A percentile compares a stretch with the other conserved stretches of the same genome.
phyloP scores from a whole-genome alignment of 2,888 invertebrate species.

The Scrobipalpa costella region DNA sequence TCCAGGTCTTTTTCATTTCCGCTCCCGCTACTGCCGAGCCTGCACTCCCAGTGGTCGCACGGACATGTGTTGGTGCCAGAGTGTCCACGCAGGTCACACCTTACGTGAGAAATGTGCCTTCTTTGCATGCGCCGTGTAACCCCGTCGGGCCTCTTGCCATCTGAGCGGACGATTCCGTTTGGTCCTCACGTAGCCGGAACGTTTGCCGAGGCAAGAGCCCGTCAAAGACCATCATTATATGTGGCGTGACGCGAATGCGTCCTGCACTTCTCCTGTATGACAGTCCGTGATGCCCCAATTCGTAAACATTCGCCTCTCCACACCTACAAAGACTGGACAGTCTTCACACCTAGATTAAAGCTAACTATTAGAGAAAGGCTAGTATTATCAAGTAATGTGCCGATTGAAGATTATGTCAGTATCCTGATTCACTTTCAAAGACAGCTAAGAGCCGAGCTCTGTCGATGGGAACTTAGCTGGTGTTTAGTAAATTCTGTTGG shows the following conservation, averaged over 20 bases:
- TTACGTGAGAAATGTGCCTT: background rate
- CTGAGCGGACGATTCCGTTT: background rate
- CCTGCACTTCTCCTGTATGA: background rate
- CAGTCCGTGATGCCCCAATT: background rate
- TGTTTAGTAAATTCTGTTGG: too few relatives aligned
- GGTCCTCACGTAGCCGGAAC: background rate
- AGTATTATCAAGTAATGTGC: background rate
- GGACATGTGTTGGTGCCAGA: background rate
- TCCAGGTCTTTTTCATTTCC: too few relatives aligned
- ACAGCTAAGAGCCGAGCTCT: background rate
- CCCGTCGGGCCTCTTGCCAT: background rate
- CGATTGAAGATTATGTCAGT: background rate
- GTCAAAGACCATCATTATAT: too few relatives aligned
- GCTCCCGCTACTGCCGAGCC: too few relatives aligned
- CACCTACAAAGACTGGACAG: background rate
- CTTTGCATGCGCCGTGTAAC: too few relatives aligned
- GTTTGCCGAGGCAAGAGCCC: background rate
- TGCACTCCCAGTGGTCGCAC: background rate
- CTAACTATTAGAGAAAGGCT: background rate
- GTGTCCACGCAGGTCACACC: conserved; percentile 7
- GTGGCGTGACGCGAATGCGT: background rate
- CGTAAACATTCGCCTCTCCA: background rate
- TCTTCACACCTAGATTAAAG: background rate
- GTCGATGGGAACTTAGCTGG: background rate
- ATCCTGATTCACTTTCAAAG: background rate